These are phyloP conservation scores for Isoperla grammatica DNA, from an alignment of 2,888 invertebrate genomes.

Conservation along the genomic window DNA sequence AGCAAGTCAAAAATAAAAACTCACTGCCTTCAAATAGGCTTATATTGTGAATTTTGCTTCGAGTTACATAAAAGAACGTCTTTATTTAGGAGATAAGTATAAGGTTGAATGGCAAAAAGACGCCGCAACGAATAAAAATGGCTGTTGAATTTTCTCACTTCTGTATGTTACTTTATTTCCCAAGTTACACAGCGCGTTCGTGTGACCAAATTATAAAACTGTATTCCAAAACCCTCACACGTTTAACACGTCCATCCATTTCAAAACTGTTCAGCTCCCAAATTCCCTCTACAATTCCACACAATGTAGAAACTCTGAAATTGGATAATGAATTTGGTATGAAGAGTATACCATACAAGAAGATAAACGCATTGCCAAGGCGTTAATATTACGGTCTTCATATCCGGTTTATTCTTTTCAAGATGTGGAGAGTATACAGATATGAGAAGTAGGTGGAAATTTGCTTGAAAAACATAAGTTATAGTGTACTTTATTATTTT, in stretches of 20 bases:
- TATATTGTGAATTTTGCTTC: too few relatives aligned
- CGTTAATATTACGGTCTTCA: slow-evolving; percentile 9
- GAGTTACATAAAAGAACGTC: too few relatives aligned
- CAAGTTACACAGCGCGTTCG: slow-evolving; percentile 1
- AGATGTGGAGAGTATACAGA: background rate
- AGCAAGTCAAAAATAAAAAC: too few relatives aligned
- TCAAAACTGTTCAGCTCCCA: slow-evolving; percentile 3
- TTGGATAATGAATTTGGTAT: slow-evolving; percentile 18
- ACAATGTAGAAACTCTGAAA: slow-evolving; percentile 6
- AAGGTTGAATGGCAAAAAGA: too few relatives aligned
- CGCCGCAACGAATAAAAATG: too few relatives aligned
- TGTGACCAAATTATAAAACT: slow-evolving; percentile 20
- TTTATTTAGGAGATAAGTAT: too few relatives aligned
- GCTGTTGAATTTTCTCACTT: too few relatives aligned
- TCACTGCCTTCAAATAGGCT: too few relatives aligned
- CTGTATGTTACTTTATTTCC: background rate
- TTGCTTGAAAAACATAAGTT: slow-evolving; percentile 17
- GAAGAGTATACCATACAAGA: slow-evolving; percentile 1
- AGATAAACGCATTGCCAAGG: slow-evolving; percentile 4
- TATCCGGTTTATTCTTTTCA: background rate
- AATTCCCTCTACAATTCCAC: slow-evolving; percentile 13
- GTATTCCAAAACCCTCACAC: background rate
- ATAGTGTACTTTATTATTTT: slow-evolving; percentile 16
- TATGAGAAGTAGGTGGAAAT: slow-evolving; percentile 9
- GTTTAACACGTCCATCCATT: slow-evolving; percentile 6